phyloP scores from a whole-genome alignment of 92 coral and sea anemone species.

The Umimayanthus chanpuru region DNA sequence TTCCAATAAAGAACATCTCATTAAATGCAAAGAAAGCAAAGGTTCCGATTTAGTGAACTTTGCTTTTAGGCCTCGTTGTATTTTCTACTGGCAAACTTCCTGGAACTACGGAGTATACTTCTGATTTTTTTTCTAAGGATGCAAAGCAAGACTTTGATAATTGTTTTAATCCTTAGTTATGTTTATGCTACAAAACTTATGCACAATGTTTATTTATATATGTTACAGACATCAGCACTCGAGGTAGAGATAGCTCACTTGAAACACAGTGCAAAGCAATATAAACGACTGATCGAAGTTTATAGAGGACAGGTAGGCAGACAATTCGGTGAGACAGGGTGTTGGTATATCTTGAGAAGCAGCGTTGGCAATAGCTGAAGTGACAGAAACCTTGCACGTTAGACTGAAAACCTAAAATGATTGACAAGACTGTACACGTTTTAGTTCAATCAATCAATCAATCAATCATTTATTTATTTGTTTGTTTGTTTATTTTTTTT shows the following conservation, averaged over 20 bases:
- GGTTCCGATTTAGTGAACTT: too few species aligned
- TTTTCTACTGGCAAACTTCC: background rate
- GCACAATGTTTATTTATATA: background rate
- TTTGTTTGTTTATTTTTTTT: too few species aligned
- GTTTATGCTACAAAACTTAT: background rate
- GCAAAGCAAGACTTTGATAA: background rate
- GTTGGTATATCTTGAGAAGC: background rate
- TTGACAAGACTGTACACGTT: too few species aligned
- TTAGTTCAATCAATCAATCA: too few species aligned
- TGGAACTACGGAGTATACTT: too few species aligned
- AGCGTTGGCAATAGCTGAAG: background rate
- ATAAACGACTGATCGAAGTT: constrained; percentile 65
- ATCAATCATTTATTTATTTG: too few species aligned
- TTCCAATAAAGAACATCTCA: background rate
- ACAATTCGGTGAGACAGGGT: background rate
- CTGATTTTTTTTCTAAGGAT: too few species aligned
- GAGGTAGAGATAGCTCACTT: constrained; percentile 76
- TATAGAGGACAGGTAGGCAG: constrained; percentile 83
- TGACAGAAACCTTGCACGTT: background rate
- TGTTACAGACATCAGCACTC: constrained; percentile 68
- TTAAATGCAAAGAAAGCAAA: too few species aligned
- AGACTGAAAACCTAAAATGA: background rate
- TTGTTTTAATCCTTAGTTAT: background rate
- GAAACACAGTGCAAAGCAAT: constrained; percentile 68
- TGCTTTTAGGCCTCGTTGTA: too few species aligned